These are phyloP conservation scores for Protonemura montana DNA, from an alignment of 2,888 invertebrate genomes.

Conservation along the genomic window DNA sequence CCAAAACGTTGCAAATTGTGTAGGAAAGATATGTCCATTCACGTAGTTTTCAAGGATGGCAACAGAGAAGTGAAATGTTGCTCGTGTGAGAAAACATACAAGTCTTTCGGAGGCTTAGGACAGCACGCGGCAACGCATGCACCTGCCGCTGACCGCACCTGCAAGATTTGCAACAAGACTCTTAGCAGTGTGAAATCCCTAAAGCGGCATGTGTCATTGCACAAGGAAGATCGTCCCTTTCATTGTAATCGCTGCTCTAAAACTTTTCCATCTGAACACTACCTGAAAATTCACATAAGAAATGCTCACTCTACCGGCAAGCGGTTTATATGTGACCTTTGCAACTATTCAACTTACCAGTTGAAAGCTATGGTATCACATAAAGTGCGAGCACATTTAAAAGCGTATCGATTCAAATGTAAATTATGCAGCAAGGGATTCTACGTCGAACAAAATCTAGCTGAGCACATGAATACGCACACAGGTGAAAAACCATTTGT, in stretches of 20 bases:
- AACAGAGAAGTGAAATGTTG: background rate
- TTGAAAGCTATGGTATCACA: conserved; percentile 56
- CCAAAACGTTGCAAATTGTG: background rate
- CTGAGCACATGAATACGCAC: conserved; percentile 58
- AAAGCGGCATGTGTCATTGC: conserved; percentile 40
- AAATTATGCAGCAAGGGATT: conserved; percentile 65
- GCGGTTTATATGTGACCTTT: conserved; percentile 54
- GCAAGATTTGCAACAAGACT: conserved; percentile 41
- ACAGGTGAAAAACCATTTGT: conserved; percentile 60
- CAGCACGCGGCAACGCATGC: background rate
- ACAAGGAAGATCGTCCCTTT: conserved; percentile 54
- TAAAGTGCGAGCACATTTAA: conserved; percentile 56
- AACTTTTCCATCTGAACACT: conserved; percentile 58
- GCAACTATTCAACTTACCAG: conserved; percentile 55
- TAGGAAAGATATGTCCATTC: background rate
- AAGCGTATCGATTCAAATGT: conserved; percentile 54
- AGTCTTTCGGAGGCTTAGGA: background rate
- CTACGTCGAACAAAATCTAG: conserved; percentile 54
- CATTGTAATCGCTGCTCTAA: conserved; percentile 58
- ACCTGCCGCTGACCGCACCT: background rate
- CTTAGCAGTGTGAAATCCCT: conserved; percentile 27
- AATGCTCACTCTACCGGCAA: conserved; percentile 56
- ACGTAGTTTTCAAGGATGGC: background rate
- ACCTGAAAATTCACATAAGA: conserved; percentile 55
- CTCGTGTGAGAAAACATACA: background rate